Percentiles rank a stretch among this genome's conserved stretches.
Conservation (phyloP, 2,113 vertebrate species). For the Miniopterus natalensis region DNA sequence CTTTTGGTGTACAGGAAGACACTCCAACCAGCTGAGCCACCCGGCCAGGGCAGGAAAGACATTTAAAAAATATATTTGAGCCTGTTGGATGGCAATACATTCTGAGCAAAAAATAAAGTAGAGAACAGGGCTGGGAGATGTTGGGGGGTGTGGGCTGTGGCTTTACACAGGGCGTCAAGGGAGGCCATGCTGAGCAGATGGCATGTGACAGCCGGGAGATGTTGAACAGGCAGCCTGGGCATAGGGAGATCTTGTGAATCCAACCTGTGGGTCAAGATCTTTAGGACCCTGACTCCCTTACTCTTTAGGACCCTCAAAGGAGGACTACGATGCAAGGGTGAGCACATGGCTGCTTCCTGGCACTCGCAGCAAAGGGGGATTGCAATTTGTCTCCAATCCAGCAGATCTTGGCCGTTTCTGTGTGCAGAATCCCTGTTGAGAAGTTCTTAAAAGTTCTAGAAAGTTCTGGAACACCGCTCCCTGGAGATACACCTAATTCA, state of each 20-base stretch:
- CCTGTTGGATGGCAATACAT: accelerated
- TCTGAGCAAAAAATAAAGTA: neutral
- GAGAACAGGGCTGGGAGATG: accelerated
- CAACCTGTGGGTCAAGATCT: neutral
- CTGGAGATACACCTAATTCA: accelerated
- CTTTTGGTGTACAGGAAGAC: neutral
- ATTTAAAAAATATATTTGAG: neutral
- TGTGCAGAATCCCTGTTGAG: neutral
- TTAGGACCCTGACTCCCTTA: neutral
- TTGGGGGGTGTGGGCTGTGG: neutral
- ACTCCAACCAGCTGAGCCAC: neutral
- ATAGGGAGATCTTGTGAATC: accelerated
- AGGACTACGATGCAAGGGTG: accelerated
- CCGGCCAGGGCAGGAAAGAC: neutral
- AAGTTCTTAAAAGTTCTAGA: neutral
- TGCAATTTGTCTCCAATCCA: accelerated
- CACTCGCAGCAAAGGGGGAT: neutral
- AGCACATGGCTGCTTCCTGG: neutral
- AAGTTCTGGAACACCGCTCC: neutral
- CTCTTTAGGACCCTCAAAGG: neutral
- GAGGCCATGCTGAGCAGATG: neutral
- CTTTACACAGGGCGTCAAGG: neutral
- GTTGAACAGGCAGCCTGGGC: neutral
- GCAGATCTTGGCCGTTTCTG: neutral
- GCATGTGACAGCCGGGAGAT: accelerated